phyloP scores from a whole-genome alignment of 2,113 vertebrate genomes.

The Macquaria australasica region DNA sequence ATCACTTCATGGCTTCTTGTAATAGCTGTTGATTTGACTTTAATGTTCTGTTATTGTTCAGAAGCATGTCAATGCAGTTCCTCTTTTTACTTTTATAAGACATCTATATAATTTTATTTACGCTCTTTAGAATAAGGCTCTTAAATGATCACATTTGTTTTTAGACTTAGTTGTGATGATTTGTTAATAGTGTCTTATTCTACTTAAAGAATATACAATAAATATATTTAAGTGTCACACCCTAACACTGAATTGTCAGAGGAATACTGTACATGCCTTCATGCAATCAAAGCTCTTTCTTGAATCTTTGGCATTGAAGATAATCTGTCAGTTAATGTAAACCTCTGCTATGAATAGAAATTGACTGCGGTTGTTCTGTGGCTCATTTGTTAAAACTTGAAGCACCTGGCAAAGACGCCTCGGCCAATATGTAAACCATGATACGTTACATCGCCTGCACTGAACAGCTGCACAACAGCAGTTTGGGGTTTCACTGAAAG shows the following conservation, averaged over 20 bases:
- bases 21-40: not conserved
- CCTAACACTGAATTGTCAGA: not conserved
- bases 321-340: not conserved
- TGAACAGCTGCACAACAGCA: not conserved
- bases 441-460: not conserved
- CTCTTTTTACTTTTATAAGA: not conserved
- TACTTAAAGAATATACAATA: not conserved
- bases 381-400: not conserved
- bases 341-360: not conserved
- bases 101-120: not conserved
- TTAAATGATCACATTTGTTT: not conserved
- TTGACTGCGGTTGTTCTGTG: not conserved
- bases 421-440: not conserved
- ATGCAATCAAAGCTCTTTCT: not conserved
- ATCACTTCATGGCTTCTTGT: not conserved
- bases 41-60: not conserved
- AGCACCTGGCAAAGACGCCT: not conserved
- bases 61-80: not conserved
- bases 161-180: not conserved
- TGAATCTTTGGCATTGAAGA: not conserved
- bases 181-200: not conserved
- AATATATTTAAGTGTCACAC: not conserved
- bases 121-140: not conserved
- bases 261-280: not conserved
- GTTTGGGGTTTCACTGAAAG: not conserved